Percentiles rank a stretch among this genome's conserved stretches.
Conservation (phyloP, 2,888 invertebrate genomes). For the Nycteola revayana region DNA sequence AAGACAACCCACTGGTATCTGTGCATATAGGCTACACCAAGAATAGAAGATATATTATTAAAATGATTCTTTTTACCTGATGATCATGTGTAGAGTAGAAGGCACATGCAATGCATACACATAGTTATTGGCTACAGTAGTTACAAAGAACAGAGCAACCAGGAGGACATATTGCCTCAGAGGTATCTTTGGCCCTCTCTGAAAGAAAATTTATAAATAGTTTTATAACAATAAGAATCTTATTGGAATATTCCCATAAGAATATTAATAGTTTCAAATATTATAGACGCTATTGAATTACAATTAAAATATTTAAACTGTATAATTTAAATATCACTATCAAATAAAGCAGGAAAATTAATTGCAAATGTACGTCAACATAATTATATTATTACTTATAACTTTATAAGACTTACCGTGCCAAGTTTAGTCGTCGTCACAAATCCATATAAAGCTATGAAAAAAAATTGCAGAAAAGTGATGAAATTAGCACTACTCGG, state of each 20-base stretch:
- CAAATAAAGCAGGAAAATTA: background rate
- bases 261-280: too few relatives aligned
- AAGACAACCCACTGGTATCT: too few relatives aligned
- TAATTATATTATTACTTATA: conserved; percentile 4
- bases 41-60: too few relatives aligned
- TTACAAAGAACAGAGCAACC: conserved; percentile 66
- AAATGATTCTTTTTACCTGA: too few relatives aligned
- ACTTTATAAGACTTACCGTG: conserved; percentile 49
- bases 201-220: conserved; percentile 45
- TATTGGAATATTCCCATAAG: too few relatives aligned
- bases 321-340: too few relatives aligned
- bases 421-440: conserved; percentile 55
- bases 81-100: conserved; percentile 75
- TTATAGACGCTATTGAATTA: too few relatives aligned
- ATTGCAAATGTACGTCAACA: conserved; percentile 5
- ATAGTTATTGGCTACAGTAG: conserved; percentile 75
- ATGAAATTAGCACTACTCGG: conserved; percentile 65
- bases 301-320: too few relatives aligned
- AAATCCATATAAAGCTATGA: conserved; percentile 63
- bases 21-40: too few relatives aligned
- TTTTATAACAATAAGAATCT: background rate
- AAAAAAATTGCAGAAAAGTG: conserved; percentile 69
- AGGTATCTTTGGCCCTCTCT: conserved; percentile 69
- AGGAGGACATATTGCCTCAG: conserved; percentile 62
- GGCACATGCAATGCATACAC: conserved; percentile 76